phyloP scores from a whole-genome alignment of 2,797 vertebrate genomes.

The Calcarius lapponicus region DNA sequence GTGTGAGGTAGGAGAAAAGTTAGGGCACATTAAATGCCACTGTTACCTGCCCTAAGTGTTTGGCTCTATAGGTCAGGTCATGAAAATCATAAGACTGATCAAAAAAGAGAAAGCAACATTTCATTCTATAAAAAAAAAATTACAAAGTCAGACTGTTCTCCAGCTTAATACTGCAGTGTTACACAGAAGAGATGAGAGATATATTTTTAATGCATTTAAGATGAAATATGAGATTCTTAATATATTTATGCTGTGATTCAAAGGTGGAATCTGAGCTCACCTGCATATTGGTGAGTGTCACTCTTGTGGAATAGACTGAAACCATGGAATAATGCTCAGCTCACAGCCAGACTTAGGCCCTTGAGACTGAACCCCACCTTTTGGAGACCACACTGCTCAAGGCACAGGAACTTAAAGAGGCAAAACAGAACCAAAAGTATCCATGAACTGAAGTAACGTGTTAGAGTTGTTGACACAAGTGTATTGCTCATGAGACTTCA shows the following conservation, averaged over 20 bases:
- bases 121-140: background rate
- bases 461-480: background rate
- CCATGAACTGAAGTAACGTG: rapidly evolving
- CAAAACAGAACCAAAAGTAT: background rate
- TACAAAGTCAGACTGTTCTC: background rate
- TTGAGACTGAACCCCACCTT: background rate
- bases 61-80: background rate
- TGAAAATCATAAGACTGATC: background rate
- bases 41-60: background rate
- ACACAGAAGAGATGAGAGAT: background rate
- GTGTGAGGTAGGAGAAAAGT: background rate
- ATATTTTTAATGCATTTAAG: background rate
- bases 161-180: background rate
- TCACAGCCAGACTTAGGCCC: rapidly evolving
- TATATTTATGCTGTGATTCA: background rate
- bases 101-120: background rate
- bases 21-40: background rate
- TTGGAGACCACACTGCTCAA: background rate
- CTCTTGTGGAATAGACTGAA: background rate
- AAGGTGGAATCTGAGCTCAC: background rate
- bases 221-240: background rate
- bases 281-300: rapidly evolving
- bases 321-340: background rate
- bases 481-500: background rate
- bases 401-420: background rate